A percentile compares a stretch with the other conserved stretches of the same genome.
Conservation (phyloP, 2,113 vertebrate genomes). For the Pygoscelis adeliae region DNA sequence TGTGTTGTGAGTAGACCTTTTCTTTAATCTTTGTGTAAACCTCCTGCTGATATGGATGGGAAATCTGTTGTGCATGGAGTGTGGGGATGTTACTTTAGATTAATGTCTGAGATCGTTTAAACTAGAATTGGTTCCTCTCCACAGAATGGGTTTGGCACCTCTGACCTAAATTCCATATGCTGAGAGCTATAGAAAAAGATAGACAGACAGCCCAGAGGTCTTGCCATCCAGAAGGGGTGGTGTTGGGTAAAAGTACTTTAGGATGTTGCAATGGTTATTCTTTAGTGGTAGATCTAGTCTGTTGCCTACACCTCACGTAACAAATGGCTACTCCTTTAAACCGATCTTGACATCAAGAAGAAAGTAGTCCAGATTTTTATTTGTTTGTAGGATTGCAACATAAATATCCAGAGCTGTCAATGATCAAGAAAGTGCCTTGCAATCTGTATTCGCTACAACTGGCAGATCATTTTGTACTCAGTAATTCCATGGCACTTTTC, state of each 20-base stretch:
- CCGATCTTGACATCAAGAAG: not conserved
- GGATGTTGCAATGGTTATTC: not conserved
- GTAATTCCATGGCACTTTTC: slow-evolving; percentile 27
- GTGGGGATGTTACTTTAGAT: not conserved
- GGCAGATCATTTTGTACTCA: slow-evolving; percentile 15
- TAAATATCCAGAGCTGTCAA: slow-evolving; percentile 37
- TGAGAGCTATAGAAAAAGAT: not conserved
- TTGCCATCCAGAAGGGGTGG: not conserved
- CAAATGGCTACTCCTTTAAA: slow-evolving; percentile 10
- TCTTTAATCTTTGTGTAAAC: not conserved
- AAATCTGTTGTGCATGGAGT: not conserved
- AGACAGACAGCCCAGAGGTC: not conserved
- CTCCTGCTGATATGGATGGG: not conserved
- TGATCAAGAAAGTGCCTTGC: slow-evolving; percentile 26
- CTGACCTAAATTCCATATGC: not conserved
- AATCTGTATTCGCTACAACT: slow-evolving; percentile 21
- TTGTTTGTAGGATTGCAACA: slow-evolving; percentile 18
- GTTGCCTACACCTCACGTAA: not conserved
- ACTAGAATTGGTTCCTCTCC: not conserved
- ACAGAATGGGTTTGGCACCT: not conserved
- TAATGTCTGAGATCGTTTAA: not conserved
- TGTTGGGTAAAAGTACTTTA: not conserved
- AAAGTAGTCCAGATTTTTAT: slow-evolving; percentile 20
- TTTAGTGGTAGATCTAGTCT: slow-evolving; percentile 20
- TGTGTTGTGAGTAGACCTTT: not conserved